Conservation (phyloP, 2,888 invertebrate genomes). For the Sphaeridia pumilis region DNA sequence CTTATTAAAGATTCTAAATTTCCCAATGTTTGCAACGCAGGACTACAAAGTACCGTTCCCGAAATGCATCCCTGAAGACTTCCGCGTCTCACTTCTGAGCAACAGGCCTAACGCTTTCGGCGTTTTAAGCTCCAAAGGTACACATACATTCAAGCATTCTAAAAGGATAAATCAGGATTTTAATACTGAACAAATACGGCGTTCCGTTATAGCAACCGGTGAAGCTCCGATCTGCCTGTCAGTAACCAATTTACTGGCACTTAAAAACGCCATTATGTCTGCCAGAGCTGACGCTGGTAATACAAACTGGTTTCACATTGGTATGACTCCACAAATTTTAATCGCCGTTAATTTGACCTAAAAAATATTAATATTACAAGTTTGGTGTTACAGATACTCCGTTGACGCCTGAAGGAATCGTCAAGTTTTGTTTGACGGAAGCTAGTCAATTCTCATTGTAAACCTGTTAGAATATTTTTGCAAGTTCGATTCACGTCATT, state of each 20-base stretch:
- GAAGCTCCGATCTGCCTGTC: constrained; percentile 11
- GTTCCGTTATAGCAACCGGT: constrained; percentile 4
- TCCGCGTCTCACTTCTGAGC: constrained; percentile 50
- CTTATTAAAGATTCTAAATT: too few relatives aligned
- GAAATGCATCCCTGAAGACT: constrained; percentile 35
- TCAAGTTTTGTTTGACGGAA: background rate
- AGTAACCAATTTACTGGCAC: background rate
- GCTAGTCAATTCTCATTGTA: background rate
- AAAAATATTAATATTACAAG: background rate
- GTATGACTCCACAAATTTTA: too few relatives aligned
- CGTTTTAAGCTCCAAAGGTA: constrained; percentile 58
- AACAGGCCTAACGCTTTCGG: constrained; percentile 54
- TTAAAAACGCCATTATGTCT: constrained; percentile 2
- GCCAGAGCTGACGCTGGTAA: constrained; percentile 9
- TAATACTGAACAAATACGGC: too few relatives aligned
- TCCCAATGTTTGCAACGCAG: constrained; percentile 18
- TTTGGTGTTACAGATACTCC: background rate
- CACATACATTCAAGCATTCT: too few relatives aligned
- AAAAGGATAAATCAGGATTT: too few relatives aligned
- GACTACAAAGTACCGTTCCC: constrained; percentile 29
- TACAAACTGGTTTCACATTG: constrained; percentile 5
- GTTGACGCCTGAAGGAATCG: background rate
- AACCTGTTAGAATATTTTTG: too few relatives aligned
- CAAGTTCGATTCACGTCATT: too few relatives aligned
- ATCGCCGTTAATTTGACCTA: background rate